Conservation (phyloP, 2,797 vertebrate species). For the Cryptoblepharus egeriae region DNA sequence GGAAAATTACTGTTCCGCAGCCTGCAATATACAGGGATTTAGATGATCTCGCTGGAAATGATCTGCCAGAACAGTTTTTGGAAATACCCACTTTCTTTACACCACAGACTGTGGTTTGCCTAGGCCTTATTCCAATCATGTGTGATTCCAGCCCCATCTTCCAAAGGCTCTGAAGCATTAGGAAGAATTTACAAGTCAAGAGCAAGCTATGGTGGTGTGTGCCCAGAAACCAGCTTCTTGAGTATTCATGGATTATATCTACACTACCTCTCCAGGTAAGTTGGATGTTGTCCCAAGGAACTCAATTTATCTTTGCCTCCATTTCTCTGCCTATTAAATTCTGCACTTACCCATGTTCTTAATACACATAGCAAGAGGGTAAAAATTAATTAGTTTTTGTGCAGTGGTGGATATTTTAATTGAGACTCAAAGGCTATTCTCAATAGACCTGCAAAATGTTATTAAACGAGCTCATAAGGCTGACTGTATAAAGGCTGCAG, state of each 20-base stretch:
- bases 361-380: fast-evolving
- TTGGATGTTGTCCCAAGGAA: background rate
- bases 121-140: background rate
- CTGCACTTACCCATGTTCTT: background rate
- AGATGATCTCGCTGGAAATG: background rate
- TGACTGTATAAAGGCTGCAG: conserved; percentile 42
- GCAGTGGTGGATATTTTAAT: conserved; percentile 5
- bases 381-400: conserved; percentile 25
- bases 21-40: background rate
- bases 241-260: background rate
- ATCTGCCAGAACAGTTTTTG: background rate
- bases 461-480: conserved; percentile 44
- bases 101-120: background rate
- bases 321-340: background rate
- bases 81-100: background rate
- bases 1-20: background rate
- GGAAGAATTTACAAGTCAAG: background rate
- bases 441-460: conserved; percentile 24
- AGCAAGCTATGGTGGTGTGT: background rate
- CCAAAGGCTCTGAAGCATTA: background rate
- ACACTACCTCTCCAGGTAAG: background rate
- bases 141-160: background rate
- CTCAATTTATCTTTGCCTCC: background rate
- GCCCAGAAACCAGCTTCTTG: background rate
- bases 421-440: background rate